These are phyloP conservation scores for human DNA, from an alignment of 2,113 vertebrate genomes.

Conservation along the genomic window DNA sequence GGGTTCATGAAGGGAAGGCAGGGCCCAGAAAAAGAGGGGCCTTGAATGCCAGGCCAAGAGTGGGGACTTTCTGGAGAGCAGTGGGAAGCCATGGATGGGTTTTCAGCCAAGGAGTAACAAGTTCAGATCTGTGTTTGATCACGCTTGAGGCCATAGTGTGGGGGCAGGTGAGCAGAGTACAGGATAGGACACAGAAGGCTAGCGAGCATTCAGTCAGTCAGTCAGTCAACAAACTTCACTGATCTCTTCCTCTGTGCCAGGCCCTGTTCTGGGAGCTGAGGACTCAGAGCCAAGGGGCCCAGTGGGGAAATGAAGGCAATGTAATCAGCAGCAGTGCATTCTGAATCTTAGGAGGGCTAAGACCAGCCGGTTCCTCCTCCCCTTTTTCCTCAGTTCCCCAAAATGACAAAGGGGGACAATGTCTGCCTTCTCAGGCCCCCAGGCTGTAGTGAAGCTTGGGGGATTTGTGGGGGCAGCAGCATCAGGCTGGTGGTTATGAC, in stretches of 20 bases:
- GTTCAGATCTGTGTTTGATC: background rate
- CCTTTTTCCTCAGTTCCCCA: background rate
- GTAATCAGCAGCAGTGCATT: too few relatives aligned
- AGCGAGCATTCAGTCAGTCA: background rate
- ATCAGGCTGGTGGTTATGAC: background rate
- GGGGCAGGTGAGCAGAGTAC: background rate
- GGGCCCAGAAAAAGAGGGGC: background rate
- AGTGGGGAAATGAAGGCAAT: too few relatives aligned
- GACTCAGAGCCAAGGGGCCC: background rate
- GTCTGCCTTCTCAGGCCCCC: background rate
- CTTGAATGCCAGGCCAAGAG: background rate
- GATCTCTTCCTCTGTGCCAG: background rate
- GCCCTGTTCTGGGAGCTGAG: background rate
- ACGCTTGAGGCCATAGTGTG: background rate
- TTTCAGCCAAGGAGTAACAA: background rate
- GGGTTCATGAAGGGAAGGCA: background rate
- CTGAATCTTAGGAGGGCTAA: background rate
- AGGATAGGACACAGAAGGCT: background rate
- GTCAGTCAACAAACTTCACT: background rate
- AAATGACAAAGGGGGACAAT: background rate
- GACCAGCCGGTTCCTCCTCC: background rate
- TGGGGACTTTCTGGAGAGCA: background rate
- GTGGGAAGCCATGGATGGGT: background rate
- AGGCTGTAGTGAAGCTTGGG: background rate
- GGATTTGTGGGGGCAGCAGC: accelerated